Conservation (phyloP, 2,888 invertebrate species). For the Catocala fraxini region DNA sequence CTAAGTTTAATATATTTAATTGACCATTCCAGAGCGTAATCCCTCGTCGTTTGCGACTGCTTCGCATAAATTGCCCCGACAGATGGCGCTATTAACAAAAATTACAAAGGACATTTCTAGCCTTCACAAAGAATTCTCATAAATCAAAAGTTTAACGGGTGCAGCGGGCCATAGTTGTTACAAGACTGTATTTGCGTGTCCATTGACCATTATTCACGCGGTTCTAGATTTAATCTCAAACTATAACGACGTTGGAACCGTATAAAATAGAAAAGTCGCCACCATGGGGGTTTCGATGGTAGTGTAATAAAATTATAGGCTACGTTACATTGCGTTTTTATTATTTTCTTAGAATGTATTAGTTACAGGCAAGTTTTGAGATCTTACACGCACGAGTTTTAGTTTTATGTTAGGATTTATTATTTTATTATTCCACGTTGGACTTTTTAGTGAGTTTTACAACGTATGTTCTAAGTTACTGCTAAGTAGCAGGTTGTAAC, state of each 20-base stretch:
- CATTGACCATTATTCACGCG: constrained; percentile 32
- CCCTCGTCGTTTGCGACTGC: constrained; percentile 18
- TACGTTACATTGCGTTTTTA: constrained; percentile 8
- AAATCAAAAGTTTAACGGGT: constrained; percentile 7
- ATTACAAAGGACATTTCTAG: constrained; percentile 25
- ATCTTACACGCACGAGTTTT: constrained; percentile 8
- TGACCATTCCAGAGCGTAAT: constrained; percentile 30
- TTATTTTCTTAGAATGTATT: constrained; percentile 1
- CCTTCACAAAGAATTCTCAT: constrained; percentile 3
- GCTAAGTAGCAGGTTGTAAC: too few relatives aligned
- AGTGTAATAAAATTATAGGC: constrained; percentile 5
- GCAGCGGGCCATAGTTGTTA: constrained; percentile 2
- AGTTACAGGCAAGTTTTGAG: constrained; percentile 5
- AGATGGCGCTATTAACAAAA: constrained; percentile 38
- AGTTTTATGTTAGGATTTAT: background rate
- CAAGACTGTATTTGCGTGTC: constrained; percentile 32
- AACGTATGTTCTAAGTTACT: constrained; percentile 3
- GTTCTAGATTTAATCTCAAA: constrained; percentile 34
- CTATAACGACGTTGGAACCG: constrained; percentile 23
- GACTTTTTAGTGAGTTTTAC: too few relatives aligned
- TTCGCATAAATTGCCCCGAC: constrained; percentile 38
- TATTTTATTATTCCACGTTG: too few relatives aligned
- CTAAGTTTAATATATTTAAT: constrained; percentile 33
- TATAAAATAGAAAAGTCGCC: constrained; percentile 23
- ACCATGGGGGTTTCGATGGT: constrained; percentile 11